Evolutionary conservation across 1,140 invertebrate genomes (phyloP).

Genomic region (Oryctes rhinoceros): DNA sequence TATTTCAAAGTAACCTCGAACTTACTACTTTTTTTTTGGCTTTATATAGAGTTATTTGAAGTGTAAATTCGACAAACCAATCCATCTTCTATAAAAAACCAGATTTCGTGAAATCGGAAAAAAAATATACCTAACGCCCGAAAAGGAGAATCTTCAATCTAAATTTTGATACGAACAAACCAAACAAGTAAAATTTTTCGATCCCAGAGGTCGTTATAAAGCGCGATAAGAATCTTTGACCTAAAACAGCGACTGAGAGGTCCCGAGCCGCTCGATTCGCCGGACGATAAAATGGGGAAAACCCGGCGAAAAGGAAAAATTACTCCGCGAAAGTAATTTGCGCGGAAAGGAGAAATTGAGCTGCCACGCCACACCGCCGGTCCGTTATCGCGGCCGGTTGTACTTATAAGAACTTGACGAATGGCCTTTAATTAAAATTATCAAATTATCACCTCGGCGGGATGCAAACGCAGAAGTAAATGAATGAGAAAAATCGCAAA

Average conservation of each 20-base stretch:
- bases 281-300: neutral
- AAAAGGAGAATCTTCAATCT: neutral
- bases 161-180: neutral
- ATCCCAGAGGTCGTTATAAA: constrained; percentile 1
- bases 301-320: neutral
- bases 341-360: neutral
- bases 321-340: constrained; percentile 6
- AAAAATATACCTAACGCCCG: neutral
- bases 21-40: neutral
- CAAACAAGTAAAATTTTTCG: constrained; percentile 18
- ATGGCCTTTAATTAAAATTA: constrained; percentile 3
- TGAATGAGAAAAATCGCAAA: too few relatives aligned
- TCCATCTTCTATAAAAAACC: neutral
- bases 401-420: neutral
- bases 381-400: neutral
- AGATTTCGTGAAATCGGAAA: neutral
- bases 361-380: neutral
- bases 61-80: neutral
- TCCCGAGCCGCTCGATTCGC: neutral
- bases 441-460: neutral
- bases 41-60: neutral
- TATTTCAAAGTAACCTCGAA: neutral
- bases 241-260: neutral
- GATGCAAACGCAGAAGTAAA: too few relatives aligned
- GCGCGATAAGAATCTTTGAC: neutral